Base-by-base conservation (phyloP, 2,888 invertebrate genomes). In the Dysmachus trigonus region DNA sequence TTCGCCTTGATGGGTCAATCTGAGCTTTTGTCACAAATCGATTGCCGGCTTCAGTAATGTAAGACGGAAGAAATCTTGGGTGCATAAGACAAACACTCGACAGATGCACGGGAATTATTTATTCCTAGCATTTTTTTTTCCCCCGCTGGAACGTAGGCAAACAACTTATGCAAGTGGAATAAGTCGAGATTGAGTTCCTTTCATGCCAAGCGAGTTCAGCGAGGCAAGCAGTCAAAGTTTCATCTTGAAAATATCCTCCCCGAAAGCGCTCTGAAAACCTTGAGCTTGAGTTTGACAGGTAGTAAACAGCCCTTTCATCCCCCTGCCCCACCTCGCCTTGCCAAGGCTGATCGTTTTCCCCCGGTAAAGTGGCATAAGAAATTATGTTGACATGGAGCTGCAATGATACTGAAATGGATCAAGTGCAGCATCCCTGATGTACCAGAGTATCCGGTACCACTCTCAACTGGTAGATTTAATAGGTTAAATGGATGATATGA, bases 131-230 rank as follows among this genome's bases (percentile, higher is more conserved):
- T 38, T 76, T 18, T 76, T 38, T n/a, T n/a, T n/a, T n/a, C n/a
- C n/a, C 18, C 8, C 22, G 22, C 13, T 76, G 41, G 76, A 76
- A 22, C 22, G 38, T 38, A 38, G n/a, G 38, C 38, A 76, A 76
- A 76, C 35, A 76, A 76, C 76, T 76, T 76, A 76, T 76, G 76
- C 76, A 76, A 76, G 76, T 76, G 76, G 33, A 76, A 76, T 76
- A 76, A 38, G 33, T 76, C 38, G 22, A 33, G 76, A 76, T 76
- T 76, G 76, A 76, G 76, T 76, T 76, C 22, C 76, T 76, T 76
- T 76, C 76, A 76, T 76, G 22, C 13, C 76, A 33, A 38, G 13
- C 22, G 22, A 76, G 38, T n/a, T 76, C 76, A 76, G 35, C 38
- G 35, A 76, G 35, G 76, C 76, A 76, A 62, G 62, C 62, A 76